Base-by-base conservation (phyloP, 2,797 vertebrate genomes). In the Hafferia zeledoni region DNA sequence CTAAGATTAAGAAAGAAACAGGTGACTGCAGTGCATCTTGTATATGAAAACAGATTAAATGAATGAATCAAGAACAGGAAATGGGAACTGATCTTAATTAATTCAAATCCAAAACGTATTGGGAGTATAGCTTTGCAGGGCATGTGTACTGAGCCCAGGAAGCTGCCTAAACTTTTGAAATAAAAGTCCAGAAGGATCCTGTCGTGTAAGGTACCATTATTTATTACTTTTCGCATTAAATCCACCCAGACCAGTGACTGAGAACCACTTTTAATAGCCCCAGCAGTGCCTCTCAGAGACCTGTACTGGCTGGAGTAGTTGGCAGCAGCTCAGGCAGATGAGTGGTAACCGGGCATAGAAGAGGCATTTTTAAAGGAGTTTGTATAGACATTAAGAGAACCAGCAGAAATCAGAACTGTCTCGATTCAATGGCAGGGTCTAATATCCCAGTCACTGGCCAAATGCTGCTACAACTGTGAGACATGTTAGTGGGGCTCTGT, bases 21-120 rank as follows among this genome's bases (percentile, higher is more conserved):
- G 65, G 74, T 86, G 77, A 88, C 61, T 81, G 46, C 37, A 80
- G 30, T 53, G 47, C 43, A 65, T 83, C 69, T 75, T n/a, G 20
- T 37, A 44, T 11, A 86, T 37, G 43, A 59, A 72, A 91, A 74
- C 14, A 78, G 71, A 55, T 83, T 83, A 87, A 89, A 71, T 27
- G 8, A 90, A 78, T 69, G 10, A 88, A 33, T 75, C 10, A 9
- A 76, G 83, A 94, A 76, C 23, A 93, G 87, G 83, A 94, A 94
- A 92, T 47, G 52, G 59, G 44, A 94, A 65, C n/a, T 64, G 49
- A 50, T 81, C 39, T 75, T 76, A 83, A 94, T 91, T 78, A 82
- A 94, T 64, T 83, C 53, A 91, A 91, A 96, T 83, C 43, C 87
- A 89, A 90, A 88, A 3, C 79, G 91, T 65, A 94, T 0, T 63